Conservation (phyloP, 1,140 invertebrate species). For the Drosophila lacertosa region DNA sequence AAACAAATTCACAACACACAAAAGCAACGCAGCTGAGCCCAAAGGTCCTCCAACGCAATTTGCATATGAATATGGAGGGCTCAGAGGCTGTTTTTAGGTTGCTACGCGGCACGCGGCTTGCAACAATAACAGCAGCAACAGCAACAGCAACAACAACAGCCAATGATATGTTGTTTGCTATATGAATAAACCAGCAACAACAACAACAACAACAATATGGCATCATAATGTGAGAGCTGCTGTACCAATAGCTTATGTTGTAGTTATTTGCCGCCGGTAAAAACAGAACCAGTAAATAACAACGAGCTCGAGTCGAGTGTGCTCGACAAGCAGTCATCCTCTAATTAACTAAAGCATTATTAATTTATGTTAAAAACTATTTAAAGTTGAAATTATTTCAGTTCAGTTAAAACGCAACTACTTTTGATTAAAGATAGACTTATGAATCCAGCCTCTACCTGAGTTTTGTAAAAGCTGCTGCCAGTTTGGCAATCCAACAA, state of each 20-base stretch:
- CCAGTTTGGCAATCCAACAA: no score
- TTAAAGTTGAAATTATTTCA: no score
- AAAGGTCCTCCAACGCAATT: constrained; percentile 75
- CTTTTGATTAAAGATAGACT: no score
- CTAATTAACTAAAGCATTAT: background rate
- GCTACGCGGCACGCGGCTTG: constrained; percentile 40
- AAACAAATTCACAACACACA: constrained; percentile 33
- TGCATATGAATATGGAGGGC: constrained; percentile 75
- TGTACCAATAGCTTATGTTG: constrained; percentile 70
- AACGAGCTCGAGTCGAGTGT: no score
- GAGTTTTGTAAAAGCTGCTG: no score
- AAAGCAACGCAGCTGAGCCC: constrained; percentile 38
- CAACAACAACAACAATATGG: constrained; percentile 23
- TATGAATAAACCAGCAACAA: constrained; percentile 66
- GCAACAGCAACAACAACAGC: constrained; percentile 38
- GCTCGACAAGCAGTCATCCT: constrained; percentile 2
- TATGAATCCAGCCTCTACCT: no score
- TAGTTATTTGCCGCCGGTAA: constrained; percentile 70
- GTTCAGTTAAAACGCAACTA: no score
- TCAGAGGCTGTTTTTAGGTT: constrained; percentile 59
- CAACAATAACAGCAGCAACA: constrained; percentile 31
- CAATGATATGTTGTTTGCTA: constrained; percentile 61
- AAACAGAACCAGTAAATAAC: constrained; percentile 19
- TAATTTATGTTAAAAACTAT: no score
- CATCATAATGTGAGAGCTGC: constrained; percentile 49